These are phyloP conservation scores for Agrotis ipsilon DNA, from an alignment of 2,888 invertebrate genomes.

Conservation along the genomic window DNA sequence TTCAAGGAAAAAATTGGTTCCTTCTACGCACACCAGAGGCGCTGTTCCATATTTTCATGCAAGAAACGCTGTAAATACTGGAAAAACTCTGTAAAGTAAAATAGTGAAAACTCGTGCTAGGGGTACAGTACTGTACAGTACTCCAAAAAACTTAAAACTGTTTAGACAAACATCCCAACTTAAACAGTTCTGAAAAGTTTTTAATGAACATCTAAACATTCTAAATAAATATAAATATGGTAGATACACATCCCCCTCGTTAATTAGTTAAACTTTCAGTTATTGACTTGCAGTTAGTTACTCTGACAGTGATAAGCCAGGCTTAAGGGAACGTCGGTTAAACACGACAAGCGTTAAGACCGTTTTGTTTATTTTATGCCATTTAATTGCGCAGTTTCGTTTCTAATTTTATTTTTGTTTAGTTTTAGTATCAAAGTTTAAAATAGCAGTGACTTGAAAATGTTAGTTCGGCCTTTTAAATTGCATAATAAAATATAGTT, in stretches of 20 bases:
- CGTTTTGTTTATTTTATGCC: constrained; percentile 44
- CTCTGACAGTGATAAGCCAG: constrained; percentile 69
- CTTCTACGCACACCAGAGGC: no score
- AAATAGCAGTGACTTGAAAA: not conserved
- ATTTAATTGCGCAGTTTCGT: constrained; percentile 31
- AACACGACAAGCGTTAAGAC: constrained; percentile 28
- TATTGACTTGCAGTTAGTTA: constrained; percentile 75
- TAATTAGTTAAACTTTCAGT: constrained; percentile 78
- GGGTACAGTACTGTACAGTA: no score
- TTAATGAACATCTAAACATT: constrained; percentile 75
- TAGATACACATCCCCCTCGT: constrained; percentile 62
- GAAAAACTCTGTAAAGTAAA: no score
- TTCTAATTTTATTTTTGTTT: constrained; percentile 14
- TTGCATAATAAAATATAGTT: no score
- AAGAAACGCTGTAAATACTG: no score
- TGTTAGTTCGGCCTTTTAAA: not conserved
- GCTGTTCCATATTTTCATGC: no score
- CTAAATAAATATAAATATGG: constrained; percentile 73
- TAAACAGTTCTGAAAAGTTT: constrained; percentile 58
- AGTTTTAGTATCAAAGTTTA: constrained; percentile 8
- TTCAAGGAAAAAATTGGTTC: no score
- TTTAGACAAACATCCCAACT: constrained; percentile 37
- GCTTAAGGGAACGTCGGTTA: constrained; percentile 30
- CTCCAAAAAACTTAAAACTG: constrained; percentile 22
- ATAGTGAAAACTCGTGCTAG: no score